Percentiles rank a stretch among this genome's conserved stretches.
Conservation (phyloP, 2,113 vertebrate genomes). For the Sorex araneus region DNA sequence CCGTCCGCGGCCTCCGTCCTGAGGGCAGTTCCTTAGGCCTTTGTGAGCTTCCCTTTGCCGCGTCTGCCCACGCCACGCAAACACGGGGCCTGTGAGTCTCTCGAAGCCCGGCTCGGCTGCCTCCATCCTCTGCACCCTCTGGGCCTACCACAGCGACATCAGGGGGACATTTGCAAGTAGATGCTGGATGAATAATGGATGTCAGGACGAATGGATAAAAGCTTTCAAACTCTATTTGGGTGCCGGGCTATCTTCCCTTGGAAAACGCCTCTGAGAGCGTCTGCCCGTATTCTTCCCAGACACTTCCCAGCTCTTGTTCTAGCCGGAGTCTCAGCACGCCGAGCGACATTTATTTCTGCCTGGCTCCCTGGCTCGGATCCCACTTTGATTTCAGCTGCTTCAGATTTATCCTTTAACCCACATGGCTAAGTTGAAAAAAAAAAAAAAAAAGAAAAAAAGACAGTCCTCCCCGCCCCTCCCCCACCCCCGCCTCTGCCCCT, state of each 20-base stretch:
- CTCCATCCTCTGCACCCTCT: not conserved
- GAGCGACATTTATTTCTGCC: conserved; percentile 20
- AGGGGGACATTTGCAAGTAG: not conserved
- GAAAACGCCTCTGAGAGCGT: not conserved
- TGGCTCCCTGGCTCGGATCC: not conserved
- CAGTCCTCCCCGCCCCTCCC: not conserved
- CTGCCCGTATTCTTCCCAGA: not conserved
- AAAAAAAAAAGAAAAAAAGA: not conserved
- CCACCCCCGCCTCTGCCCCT: too few species aligned
- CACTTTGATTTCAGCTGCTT: conserved; percentile 48
- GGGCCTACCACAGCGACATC: not conserved
- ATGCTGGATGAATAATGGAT: not conserved
- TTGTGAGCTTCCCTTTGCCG: not conserved
- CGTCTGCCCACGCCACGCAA: not conserved
- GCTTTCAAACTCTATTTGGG: conserved; percentile 29
- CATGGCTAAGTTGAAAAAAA: not conserved
- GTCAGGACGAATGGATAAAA: not conserved
- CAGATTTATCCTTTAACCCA: conserved; percentile 12
- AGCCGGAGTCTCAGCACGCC: not conserved
- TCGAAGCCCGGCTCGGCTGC: not conserved
- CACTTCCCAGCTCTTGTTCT: conserved; percentile 31
- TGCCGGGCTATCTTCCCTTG: not conserved
- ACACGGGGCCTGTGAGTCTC: not conserved
- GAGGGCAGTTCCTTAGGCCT: not conserved
- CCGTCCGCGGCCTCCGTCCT: not conserved